Conservation (phyloP, 2,888 invertebrate species). For the Macropis europaea region DNA sequence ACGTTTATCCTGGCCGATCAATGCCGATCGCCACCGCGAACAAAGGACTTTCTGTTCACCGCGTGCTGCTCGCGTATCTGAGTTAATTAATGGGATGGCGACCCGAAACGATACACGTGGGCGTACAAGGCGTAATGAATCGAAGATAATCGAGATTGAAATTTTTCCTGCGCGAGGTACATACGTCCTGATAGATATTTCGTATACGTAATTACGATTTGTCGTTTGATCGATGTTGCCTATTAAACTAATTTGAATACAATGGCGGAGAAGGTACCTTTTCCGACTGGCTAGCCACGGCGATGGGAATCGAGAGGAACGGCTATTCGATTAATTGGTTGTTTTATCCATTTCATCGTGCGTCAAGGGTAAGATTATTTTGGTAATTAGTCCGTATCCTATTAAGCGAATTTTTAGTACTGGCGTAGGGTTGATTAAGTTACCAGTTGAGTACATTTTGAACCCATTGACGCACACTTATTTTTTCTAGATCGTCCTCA, state of each 20-base stretch:
- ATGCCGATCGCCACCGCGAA: constrained; percentile 21
- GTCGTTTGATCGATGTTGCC: constrained; percentile 39
- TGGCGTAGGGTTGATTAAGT: no score
- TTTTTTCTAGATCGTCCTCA: no score
- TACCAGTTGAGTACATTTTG: no score
- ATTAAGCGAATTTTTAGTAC: no score
- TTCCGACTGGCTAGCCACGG: constrained; percentile 1
- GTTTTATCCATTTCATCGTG: no score
- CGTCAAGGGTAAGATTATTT: no score
- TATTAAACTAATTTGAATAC: constrained; percentile 44
- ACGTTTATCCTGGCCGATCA: constrained; percentile 53
- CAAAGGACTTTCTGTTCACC: constrained; percentile 18
- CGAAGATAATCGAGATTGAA: constrained; percentile 29
- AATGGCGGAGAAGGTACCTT: constrained; percentile 7
- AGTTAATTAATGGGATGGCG: constrained; percentile 29
- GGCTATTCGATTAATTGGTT: constrained; percentile 16
- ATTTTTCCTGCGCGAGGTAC: constrained; percentile 13
- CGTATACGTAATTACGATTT: constrained; percentile 31
- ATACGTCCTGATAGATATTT: constrained; percentile 1
- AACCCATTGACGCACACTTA: no score
- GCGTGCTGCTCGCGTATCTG: constrained; percentile 13
- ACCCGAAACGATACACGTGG: neutral
- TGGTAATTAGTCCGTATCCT: no score
- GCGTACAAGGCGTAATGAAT: neutral
- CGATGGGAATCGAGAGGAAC: neutral